Evolutionary conservation across 2,113 vertebrate genomes (phyloP).

Genomic region (Tachuris rubrigastra): DNA sequence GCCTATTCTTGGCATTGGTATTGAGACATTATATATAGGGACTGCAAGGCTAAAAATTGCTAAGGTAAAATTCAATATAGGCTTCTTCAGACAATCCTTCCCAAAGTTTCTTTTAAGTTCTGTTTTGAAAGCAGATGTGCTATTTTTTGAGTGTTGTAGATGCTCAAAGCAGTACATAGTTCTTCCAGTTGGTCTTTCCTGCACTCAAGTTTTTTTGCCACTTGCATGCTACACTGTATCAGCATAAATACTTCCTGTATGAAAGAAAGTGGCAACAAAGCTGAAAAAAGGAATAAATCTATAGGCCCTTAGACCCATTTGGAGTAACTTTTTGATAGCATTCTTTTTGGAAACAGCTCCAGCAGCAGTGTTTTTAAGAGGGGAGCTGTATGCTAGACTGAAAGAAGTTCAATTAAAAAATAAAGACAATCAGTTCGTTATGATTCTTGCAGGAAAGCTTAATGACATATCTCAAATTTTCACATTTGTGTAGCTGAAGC

Average conservation of each 20-base stretch:
- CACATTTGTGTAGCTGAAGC: constrained; percentile 67
- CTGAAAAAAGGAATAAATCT: neutral
- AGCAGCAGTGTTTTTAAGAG: neutral
- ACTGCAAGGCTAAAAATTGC: neutral
- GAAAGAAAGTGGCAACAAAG: neutral
- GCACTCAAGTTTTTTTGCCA: neutral
- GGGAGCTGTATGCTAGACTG: constrained; percentile 17
- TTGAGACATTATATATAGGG: neutral
- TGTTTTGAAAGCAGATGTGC: neutral
- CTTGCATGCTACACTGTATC: neutral
- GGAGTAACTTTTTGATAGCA: neutral
- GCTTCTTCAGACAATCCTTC: neutral
- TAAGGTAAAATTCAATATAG: neutral
- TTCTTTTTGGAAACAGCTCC: neutral
- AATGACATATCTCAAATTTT: constrained; percentile 71
- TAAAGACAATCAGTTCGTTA: constrained; percentile 54
- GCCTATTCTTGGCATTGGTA: neutral
- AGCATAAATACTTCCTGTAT: neutral
- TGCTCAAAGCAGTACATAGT: neutral
- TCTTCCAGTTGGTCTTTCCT: neutral
- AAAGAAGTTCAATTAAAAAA: constrained; percentile 56
- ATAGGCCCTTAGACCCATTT: neutral
- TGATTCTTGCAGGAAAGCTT: constrained; percentile 55
- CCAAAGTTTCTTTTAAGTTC: neutral
- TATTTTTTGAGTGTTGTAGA: neutral